Evolutionary conservation across 1,140 invertebrate genomes (phyloP), one percentile per base, ranked within the genome.

Genomic region (Portunus trituberculatus): DNA sequence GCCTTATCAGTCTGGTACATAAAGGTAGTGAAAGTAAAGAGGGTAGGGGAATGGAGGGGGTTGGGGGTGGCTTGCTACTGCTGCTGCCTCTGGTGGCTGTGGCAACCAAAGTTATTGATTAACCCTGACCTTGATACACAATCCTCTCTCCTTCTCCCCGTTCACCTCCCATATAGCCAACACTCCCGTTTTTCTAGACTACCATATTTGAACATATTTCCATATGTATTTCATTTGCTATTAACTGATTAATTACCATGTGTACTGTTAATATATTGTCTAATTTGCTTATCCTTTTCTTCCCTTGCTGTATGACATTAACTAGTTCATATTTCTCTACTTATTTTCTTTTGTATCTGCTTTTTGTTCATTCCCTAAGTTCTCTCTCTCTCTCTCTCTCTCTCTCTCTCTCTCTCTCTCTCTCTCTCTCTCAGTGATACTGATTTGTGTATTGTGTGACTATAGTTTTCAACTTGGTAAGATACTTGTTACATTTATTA

Each of bases 61-160:
- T 29, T 25, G 28, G 45, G 0, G 89, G 32, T n/a, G 89, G 46
- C 25, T 59, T 59, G 46, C 89, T 91, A 31, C 89, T 91, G 48
- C 48, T 91, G 89, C 89, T 28, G 46, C 87, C 31, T 12, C 88
- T 67, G n/a, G 59, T 67, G 28, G 52, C 83, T 86, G 39, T 48
- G 82, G 45, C 91, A 92, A 67, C 39, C 59, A 82, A 39, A 92
- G 67, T 92, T 92, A 92, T 92, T 92, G 91, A 92, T 92, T 86
- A 87, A 28, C 86, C 93, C 88, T 93, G 86, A 87, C 93, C 93
- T 89, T 82, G 86, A 82, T 89, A 20, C 93, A 48, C 10, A 32
- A 8, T n/a, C 25, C 83, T 32, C 45, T 89, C 52, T 29, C 84
- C 52, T 45, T 59, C 91, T 83, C 91, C 32, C 92, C n/a, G 31